Percentiles rank a stretch among this genome's conserved stretches.
These are phyloP conservation scores for Sitophilus oryzae DNA, from an alignment of 1,140 invertebrate genomes.

Conservation along the genomic window DNA sequence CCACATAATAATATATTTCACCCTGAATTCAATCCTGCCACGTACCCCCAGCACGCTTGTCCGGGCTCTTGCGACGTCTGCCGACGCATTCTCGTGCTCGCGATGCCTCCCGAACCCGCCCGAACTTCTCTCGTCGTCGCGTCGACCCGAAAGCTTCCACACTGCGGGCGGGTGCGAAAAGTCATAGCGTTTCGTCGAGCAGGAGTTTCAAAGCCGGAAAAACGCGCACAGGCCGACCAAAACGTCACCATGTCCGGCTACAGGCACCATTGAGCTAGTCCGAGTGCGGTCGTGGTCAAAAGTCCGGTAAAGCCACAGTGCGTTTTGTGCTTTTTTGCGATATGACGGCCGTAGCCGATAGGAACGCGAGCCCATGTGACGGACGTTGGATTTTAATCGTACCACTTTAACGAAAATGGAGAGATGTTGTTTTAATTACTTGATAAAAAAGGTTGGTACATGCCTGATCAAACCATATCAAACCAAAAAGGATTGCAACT, in stretches of 20 bases:
- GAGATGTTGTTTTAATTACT: conserved; percentile 21
- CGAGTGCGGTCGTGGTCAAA: background rate
- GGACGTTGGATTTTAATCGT: conserved; percentile 10
- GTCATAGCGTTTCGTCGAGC: conserved; percentile 3
- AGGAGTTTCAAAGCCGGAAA: conserved; percentile 1
- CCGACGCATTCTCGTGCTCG: conserved; percentile 22
- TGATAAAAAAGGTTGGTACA: conserved; percentile 18
- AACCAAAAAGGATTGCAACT: background rate
- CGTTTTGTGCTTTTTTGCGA: too few relatives aligned
- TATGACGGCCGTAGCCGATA: conserved; percentile 14
- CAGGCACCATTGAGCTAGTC: too few relatives aligned
- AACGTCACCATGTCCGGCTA: background rate
- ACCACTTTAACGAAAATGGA: conserved; percentile 25
- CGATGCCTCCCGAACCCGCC: conserved; percentile 10
- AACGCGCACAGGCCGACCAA: background rate
- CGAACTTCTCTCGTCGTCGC: conserved; percentile 8
- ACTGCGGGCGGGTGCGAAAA: conserved; percentile 24
- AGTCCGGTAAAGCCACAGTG: background rate
- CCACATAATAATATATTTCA: too few relatives aligned
- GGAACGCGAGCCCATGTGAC: conserved; percentile 11
- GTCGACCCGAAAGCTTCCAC: conserved; percentile 18
- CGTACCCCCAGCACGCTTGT: conserved; percentile 9
- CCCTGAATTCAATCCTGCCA: conserved; percentile 8
- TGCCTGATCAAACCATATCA: background rate
- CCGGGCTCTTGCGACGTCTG: conserved; percentile 21